These are phyloP conservation scores for Ciconia boyciana DNA, from an alignment of 2,113 vertebrate species.

Conservation along the genomic window DNA sequence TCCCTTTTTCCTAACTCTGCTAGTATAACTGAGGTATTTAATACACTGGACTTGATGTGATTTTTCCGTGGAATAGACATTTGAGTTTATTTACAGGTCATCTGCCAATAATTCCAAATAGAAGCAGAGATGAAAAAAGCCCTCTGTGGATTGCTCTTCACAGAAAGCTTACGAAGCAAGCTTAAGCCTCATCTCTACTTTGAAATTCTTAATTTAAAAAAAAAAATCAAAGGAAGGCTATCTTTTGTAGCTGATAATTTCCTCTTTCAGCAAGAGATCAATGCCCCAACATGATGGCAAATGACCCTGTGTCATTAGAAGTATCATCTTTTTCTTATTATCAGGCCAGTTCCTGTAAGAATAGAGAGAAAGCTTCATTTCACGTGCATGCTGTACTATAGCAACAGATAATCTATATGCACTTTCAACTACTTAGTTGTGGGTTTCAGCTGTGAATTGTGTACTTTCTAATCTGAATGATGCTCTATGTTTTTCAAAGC, in stretches of 20 bases:
- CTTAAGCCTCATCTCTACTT: neutral
- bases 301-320: neutral
- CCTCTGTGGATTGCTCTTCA: neutral
- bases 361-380: neutral
- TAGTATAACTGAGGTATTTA: neutral
- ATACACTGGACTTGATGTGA: neutral
- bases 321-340: neutral
- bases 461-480: neutral
- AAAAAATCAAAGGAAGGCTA: neutral
- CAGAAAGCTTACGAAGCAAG: neutral
- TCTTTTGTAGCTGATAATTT: neutral
- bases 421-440: neutral
- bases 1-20: neutral
- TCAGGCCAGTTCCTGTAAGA: neutral
- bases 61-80: neutral
- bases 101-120: neutral
- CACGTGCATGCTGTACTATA: neutral
- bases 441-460: neutral
- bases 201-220: neutral
- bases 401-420: neutral
- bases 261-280: neutral
- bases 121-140: neutral
- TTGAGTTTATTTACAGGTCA: neutral
- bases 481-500: neutral
- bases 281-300: neutral